phyloP scores from a whole-genome alignment of 2,797 vertebrate genomes.

The Pseudocheirus occidentalis region DNA sequence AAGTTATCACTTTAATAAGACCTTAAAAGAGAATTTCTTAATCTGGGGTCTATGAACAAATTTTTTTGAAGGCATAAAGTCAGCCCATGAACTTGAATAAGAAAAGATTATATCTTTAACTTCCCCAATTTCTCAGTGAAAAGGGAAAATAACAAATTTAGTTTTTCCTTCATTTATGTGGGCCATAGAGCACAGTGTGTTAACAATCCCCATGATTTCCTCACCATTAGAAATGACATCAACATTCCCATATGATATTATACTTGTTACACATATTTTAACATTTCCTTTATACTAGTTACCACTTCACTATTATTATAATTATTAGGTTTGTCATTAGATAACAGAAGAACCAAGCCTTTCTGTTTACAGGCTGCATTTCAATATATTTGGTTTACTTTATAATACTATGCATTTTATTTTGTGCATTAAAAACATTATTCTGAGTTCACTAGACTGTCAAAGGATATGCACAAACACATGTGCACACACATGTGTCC shows the following conservation, averaged over 20 bases:
- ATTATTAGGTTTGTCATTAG: background rate
- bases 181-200: background rate
- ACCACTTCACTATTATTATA: background rate
- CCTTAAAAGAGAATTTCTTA: background rate
- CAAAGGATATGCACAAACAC: background rate
- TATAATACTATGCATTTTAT: background rate
- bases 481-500: background rate
- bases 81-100: rapidly evolving
- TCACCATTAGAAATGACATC: background rate
- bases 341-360: background rate
- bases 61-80: background rate
- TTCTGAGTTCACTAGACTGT: background rate
- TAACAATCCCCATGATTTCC: background rate
- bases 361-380: background rate
- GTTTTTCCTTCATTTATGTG: background rate
- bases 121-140: background rate
- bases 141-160: background rate
- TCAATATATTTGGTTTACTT: background rate
- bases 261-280: background rate
- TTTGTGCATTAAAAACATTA: background rate
- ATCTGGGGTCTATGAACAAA: background rate
- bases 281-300: background rate
- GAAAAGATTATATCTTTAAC: background rate
- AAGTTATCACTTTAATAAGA: background rate
- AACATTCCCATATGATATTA: background rate